These are phyloP conservation scores for Drosophila trichaetosa DNA, from an alignment of 2,888 invertebrate species.

Conservation along the genomic window DNA sequence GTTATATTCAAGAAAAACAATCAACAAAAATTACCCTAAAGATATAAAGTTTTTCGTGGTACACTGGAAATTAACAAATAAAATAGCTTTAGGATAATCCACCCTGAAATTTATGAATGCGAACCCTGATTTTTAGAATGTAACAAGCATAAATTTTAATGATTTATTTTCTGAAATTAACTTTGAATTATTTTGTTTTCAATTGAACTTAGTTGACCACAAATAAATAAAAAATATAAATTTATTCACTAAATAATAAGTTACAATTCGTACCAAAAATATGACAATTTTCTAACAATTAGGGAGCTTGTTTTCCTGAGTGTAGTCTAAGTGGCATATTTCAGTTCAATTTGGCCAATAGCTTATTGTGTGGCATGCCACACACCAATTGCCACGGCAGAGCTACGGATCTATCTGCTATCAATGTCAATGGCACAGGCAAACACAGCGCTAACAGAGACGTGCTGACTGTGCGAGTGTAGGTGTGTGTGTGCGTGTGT, in stretches of 20 bases:
- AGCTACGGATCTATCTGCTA: constrained; percentile 54
- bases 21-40: background rate
- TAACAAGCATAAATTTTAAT: background rate
- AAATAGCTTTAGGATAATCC: too few species aligned
- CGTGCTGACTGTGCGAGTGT: constrained; percentile 11
- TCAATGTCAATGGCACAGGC: constrained; percentile 62
- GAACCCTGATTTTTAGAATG: background rate
- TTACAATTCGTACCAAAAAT: background rate
- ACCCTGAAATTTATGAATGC: background rate
- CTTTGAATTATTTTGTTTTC: background rate
- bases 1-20: background rate
- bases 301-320: background rate
- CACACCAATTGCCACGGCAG: constrained; percentile 55
- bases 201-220: background rate
- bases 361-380: constrained; percentile 49
- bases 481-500: constrained; percentile 1
- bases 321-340: constrained; percentile 10
- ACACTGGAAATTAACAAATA: too few species aligned
- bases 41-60: background rate
- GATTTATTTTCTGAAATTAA: background rate
- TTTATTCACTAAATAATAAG: background rate
- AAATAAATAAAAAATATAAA: background rate
- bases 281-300: background rate
- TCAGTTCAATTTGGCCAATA: constrained; percentile 46
- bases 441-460: constrained; percentile 22